These are phyloP conservation scores for Oryzias javanicus DNA, from an alignment of 2,113 vertebrate genomes.

Conservation along the genomic window DNA sequence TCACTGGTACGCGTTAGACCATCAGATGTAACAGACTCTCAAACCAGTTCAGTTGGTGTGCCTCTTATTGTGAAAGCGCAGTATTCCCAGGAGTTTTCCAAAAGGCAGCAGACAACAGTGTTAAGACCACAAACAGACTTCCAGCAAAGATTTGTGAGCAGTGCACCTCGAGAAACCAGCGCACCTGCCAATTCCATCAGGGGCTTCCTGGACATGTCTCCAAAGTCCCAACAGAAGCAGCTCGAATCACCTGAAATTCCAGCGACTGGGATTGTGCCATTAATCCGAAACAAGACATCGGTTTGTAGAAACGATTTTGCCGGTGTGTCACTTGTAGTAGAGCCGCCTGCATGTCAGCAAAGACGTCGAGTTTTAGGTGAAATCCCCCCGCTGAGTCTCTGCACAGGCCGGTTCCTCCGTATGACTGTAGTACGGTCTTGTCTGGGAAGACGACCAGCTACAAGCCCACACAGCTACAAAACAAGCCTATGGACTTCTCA, in stretches of 20 bases:
- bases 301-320: slow-evolving; percentile 22
- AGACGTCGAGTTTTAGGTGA: slow-evolving; percentile 19
- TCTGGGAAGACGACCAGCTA: slow-evolving; percentile 15
- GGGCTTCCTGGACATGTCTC: slow-evolving; percentile 71
- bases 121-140: slow-evolving; percentile 2
- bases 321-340: slow-evolving; percentile 57
- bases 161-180: slow-evolving; percentile 21
- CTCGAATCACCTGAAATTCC: slow-evolving; percentile 10
- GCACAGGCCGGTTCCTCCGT: slow-evolving; percentile 33
- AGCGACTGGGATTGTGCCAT: slow-evolving; percentile 37
- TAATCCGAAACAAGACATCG: slow-evolving; percentile 42
- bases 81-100: slow-evolving; percentile 18
- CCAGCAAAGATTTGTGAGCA: slow-evolving; percentile 15
- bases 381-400: slow-evolving; percentile 50
- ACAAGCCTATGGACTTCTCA: slow-evolving; percentile 87
- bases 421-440: slow-evolving; percentile 35
- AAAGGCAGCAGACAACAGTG: slow-evolving; percentile 29
- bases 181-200: slow-evolving; percentile 62
- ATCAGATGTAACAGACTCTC: slow-evolving; percentile 36
- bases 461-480: slow-evolving; percentile 56
- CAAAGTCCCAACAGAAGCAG: slow-evolving; percentile 27
- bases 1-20: slow-evolving; percentile 52
- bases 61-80: slow-evolving; percentile 60
- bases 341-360: slow-evolving; percentile 37
- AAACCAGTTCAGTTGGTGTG: slow-evolving; percentile 47